phyloP scores from a whole-genome alignment of 2,888 invertebrate genomes.

The Strigamia transsilvanica region DNA sequence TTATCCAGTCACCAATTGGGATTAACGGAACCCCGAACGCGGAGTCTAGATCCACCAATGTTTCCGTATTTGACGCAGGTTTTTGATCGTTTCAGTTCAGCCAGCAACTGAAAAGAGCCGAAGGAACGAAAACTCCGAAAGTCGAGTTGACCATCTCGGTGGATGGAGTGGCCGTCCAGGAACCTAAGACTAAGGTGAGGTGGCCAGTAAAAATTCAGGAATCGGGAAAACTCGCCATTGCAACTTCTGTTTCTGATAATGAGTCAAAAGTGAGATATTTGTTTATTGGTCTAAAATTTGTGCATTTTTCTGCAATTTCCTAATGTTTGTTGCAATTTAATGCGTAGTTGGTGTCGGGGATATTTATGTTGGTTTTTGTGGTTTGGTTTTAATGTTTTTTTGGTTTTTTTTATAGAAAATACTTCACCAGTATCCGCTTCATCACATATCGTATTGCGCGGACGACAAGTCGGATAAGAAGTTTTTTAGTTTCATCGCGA shows the following conservation, averaged over 20 bases:
- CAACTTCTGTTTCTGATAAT: background rate
- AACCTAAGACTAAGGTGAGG: constrained; percentile 70
- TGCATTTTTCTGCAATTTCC: background rate
- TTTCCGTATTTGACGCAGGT: background rate
- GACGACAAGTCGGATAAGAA: constrained; percentile 98
- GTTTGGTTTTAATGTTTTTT: background rate
- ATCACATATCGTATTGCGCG: constrained; percentile 98
- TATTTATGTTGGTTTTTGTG: background rate
- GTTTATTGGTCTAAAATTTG: no score
- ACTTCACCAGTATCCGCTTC: constrained; percentile 93
- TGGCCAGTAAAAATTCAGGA: constrained; percentile 48
- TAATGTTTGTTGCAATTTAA: background rate
- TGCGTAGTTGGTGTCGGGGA: background rate
- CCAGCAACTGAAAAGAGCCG: constrained; percentile 89
- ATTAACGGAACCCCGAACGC: no score
- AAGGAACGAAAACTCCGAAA: constrained; percentile 78
- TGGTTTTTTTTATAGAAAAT: constrained; percentile 69
- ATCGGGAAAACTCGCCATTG: constrained; percentile 32
- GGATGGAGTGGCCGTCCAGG: constrained; percentile 93
- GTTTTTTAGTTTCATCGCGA: constrained; percentile 95
- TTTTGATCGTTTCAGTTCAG: constrained; percentile 71
- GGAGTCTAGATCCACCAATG: no score
- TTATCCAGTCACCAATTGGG: no score
- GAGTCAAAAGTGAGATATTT: constrained; percentile 25
- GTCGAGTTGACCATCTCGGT: constrained; percentile 94